Conservation (phyloP, 2,888 invertebrate genomes). For the Shargacucullia verbasci region DNA sequence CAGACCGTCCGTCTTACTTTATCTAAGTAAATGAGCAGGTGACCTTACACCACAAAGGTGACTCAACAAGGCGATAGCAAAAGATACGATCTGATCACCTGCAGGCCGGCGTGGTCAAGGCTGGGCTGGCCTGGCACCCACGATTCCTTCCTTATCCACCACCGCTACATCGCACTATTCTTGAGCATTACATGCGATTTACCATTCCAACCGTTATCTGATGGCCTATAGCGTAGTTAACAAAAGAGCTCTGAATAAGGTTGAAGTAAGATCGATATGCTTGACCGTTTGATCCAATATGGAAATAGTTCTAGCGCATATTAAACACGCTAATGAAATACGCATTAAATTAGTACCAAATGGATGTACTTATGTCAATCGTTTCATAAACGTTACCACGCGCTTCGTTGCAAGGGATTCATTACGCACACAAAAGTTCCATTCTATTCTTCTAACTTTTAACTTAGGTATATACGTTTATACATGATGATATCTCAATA, state of each 20-base stretch:
- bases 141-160: slow-evolving; percentile 70
- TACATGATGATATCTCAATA: slow-evolving; percentile 10
- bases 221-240: slow-evolving; percentile 76
- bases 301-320: slow-evolving; percentile 48
- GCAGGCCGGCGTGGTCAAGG: slow-evolving; percentile 76
- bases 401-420: too few species aligned
- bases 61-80: slow-evolving; percentile 64
- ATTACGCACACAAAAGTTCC: too few species aligned
- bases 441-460: too few species aligned
- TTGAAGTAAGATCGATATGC: slow-evolving; percentile 76
- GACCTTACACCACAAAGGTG: slow-evolving; percentile 62
- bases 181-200: slow-evolving; percentile 85
- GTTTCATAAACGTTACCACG: too few species aligned
- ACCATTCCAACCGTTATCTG: slow-evolving; percentile 82
- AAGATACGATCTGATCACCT: slow-evolving; percentile 75
- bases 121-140: slow-evolving; percentile 60
- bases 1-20: slow-evolving; percentile 49
- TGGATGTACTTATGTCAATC: too few species aligned
- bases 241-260: slow-evolving; percentile 78
- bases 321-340: slow-evolving; percentile 26
- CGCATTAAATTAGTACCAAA: slow-evolving; percentile 1
- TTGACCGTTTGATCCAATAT: slow-evolving; percentile 60
- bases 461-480: too few species aligned
- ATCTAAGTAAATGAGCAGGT: slow-evolving; percentile 65
- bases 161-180: slow-evolving; percentile 65